These are phyloP conservation scores for Phyllotis vaccarum DNA, from an alignment of 2,797 vertebrate genomes.

Conservation along the genomic window DNA sequence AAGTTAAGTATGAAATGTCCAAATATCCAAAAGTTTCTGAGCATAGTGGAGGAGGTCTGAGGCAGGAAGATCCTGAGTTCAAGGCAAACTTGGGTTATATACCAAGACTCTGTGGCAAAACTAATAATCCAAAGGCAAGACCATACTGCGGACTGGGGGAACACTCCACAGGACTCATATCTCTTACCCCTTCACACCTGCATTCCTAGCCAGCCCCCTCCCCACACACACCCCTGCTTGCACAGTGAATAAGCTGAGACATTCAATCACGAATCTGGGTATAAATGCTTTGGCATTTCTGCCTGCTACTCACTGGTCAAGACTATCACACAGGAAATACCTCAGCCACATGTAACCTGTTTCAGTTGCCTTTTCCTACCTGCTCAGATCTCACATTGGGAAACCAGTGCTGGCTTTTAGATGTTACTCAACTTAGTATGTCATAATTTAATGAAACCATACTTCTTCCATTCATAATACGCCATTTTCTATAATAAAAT, in stretches of 20 bases:
- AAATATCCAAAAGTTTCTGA: neutral
- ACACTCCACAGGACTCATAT: neutral
- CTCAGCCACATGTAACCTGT: neutral
- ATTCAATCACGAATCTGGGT: neutral
- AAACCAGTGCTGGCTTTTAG: neutral
- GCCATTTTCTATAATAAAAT: conserved; percentile 57
- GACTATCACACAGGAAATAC: neutral
- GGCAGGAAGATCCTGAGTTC: neutral
- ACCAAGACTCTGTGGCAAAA: neutral
- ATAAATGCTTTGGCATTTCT: neutral
- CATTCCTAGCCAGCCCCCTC: no score
- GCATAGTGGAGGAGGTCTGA: neutral
- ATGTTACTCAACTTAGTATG: neutral
- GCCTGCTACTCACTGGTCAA: neutral
- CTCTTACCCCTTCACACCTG: neutral
- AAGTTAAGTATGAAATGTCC: neutral
- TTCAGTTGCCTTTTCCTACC: neutral
- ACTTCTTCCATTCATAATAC: conserved; percentile 2
- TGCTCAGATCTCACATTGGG: neutral
- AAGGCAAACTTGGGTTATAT: neutral
- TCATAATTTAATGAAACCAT: neutral
- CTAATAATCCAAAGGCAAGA: neutral
- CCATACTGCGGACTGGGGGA: neutral
- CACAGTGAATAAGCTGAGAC: neutral
- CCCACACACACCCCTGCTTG: neutral